Evolutionary conservation across 2,888 invertebrate genomes (phyloP).

Genomic region (Leptinotarsa juncta): DNA sequence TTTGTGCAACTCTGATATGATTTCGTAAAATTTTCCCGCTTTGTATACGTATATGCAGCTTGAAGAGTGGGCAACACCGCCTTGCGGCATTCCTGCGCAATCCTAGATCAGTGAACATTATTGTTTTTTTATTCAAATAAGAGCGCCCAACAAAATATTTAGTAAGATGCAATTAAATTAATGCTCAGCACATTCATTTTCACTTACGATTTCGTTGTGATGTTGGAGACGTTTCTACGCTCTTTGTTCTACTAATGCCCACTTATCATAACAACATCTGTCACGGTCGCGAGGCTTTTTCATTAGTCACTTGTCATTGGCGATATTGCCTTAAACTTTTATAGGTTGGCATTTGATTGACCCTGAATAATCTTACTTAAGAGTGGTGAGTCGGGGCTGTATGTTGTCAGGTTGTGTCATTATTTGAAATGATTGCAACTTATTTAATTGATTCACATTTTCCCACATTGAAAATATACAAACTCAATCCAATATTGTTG

Average conservation of each 20-base stretch:
- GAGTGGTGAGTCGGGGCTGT: too few species aligned
- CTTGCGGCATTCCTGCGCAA: constrained; percentile 19
- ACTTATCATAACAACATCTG: constrained; percentile 11
- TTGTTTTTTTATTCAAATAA: constrained; percentile 43
- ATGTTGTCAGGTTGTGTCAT: too few species aligned
- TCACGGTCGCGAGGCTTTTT: neutral
- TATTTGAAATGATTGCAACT: too few species aligned
- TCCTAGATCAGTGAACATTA: constrained; percentile 36
- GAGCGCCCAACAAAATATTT: constrained; percentile 42
- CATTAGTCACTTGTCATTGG: constrained; percentile 8
- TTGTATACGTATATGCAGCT: neutral
- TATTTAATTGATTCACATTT: too few species aligned
- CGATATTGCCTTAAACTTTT: neutral
- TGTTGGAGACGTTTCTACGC: constrained; percentile 6
- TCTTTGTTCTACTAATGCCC: constrained; percentile 15
- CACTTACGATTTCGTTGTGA: constrained; percentile 40
- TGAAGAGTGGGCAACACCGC: constrained; percentile 1
- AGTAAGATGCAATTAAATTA: constrained; percentile 52
- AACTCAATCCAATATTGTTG: too few species aligned
- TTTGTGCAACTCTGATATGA: neutral
- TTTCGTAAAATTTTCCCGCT: too few species aligned
- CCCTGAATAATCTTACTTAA: neutral
- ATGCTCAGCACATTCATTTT: constrained; percentile 48
- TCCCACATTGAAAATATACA: too few species aligned
- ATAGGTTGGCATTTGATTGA: neutral